Evolutionary conservation across 30 jellyfish, hydroid and myxozoan genomes (phyloP).

Genomic region (Turritopsis rubra): DNA sequence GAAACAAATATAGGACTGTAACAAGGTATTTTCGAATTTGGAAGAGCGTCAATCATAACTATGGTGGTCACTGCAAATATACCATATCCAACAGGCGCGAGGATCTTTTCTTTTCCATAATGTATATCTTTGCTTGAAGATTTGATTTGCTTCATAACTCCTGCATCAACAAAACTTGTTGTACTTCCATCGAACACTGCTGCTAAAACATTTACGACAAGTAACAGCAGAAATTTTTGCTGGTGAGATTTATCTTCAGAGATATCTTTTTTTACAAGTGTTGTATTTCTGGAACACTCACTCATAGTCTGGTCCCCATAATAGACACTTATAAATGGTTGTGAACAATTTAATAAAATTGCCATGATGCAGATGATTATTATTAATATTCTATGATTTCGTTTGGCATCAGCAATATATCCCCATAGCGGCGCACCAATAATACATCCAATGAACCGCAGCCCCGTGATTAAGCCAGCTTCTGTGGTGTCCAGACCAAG

Average conservation of each 20-base stretch:
- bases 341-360: constrained; percentile 41
- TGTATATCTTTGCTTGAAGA: constrained; percentile 2
- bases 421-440: constrained; percentile 71
- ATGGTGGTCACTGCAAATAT: constrained; percentile 49
- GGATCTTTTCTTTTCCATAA: constrained; percentile 55
- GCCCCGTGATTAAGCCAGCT: constrained; percentile 56
- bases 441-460: constrained; percentile 53
- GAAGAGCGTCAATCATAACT: constrained; percentile 34
- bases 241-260: background rate
- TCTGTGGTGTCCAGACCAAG: constrained; percentile 65
- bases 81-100: constrained; percentile 80
- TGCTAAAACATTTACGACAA: constrained; percentile 33
- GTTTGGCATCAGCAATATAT: constrained; percentile 59
- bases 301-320: background rate
- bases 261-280: background rate
- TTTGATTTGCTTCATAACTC: constrained; percentile 29
- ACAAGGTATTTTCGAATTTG: background rate
- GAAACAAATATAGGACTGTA: background rate
- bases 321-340: constrained; percentile 30
- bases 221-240: background rate
- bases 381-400: constrained; percentile 32
- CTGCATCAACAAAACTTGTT: constrained; percentile 44
- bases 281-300: background rate
- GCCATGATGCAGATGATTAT: constrained; percentile 34
- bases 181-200: constrained; percentile 58